Conservation (phyloP, 1,140 invertebrate species). For the Apocrypta bakeri region DNA sequence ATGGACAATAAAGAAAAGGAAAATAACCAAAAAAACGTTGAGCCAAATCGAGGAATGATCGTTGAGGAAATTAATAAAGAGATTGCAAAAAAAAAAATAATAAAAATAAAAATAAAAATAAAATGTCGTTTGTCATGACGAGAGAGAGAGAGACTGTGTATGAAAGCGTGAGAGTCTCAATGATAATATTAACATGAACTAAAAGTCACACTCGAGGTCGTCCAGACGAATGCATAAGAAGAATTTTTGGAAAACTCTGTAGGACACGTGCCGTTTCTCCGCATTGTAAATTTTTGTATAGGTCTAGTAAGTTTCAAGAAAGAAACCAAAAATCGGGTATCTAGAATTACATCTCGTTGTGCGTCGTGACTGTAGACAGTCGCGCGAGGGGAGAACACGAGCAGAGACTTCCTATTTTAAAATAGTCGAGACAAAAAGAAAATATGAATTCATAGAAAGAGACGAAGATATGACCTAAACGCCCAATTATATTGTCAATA, state of each 20-base stretch:
- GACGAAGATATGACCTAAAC: neutral
- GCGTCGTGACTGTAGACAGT: neutral
- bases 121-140: neutral
- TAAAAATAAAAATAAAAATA: slow-evolving; percentile 50
- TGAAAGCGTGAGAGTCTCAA: neutral
- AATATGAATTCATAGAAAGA: neutral
- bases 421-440: too few relatives aligned
- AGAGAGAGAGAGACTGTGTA: slow-evolving; percentile 41
- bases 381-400: neutral
- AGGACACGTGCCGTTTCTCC: neutral
- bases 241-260: slow-evolving; percentile 28
- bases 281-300: slow-evolving; percentile 45
- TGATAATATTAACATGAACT: neutral
- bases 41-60: too few relatives aligned
- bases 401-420: too few relatives aligned
- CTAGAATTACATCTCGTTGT: neutral
- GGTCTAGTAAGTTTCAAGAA: slow-evolving; percentile 40
- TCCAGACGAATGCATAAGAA: neutral
- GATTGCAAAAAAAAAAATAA: neutral
- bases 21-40: slow-evolving; percentile 54
- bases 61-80: too few relatives aligned
- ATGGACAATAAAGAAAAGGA: slow-evolving; percentile 51
- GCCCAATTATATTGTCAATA: neutral
- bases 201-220: neutral
- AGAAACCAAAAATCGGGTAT: slow-evolving; percentile 4